These are phyloP conservation scores for Oedothorax gibbosus DNA, from an alignment of 1,140 invertebrate species.

Conservation along the genomic window DNA sequence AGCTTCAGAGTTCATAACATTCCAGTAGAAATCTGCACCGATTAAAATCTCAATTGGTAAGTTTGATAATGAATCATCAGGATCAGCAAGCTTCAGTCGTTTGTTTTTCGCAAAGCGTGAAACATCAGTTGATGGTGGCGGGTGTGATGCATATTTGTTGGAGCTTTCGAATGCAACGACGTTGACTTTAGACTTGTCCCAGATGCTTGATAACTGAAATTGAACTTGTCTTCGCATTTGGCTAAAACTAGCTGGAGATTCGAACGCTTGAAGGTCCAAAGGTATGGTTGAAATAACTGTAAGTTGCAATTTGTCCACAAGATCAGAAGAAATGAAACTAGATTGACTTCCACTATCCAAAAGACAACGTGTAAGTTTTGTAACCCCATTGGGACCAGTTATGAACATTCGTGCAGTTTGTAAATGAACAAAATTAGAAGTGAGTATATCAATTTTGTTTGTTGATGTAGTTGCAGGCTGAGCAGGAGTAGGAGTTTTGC, in stretches of 20 bases:
- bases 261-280: neutral
- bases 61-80: neutral
- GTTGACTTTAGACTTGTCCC: neutral
- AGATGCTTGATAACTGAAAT: conserved; percentile 11
- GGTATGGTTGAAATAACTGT: neutral
- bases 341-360: too few relatives aligned
- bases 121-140: conserved; percentile 14
- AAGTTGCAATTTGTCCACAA: too few relatives aligned
- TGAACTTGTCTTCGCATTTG: neutral
- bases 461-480: neutral
- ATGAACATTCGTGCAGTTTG: conserved; percentile 1
- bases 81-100: conserved; percentile 8
- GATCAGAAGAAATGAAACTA: too few relatives aligned
- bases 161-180: conserved; percentile 13
- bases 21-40: conserved; percentile 4
- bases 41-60: conserved; percentile 11
- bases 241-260: neutral
- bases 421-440: neutral
- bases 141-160: neutral
- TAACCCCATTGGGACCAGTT: neutral
- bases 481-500: neutral
- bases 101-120: neutral
- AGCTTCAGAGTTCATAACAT: neutral
- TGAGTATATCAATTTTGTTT: neutral
- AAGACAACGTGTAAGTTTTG: neutral